Percentiles rank a stretch among this genome's conserved stretches.
Evolutionary conservation across 30 jellyfish, hydroid and myxozoan species (phyloP).

Genomic region (Mastigias papua): DNA sequence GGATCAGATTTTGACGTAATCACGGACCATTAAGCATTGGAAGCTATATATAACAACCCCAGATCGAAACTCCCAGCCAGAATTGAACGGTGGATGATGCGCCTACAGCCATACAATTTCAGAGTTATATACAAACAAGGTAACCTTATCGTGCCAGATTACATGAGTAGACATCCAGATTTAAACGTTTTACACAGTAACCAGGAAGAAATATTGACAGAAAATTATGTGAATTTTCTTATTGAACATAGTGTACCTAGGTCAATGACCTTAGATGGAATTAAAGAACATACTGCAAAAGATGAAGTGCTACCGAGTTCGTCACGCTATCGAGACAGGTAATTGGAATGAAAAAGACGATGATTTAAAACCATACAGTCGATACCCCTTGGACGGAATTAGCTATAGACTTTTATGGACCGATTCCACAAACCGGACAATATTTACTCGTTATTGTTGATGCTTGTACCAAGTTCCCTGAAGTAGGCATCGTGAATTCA

Average conservation of each 20-base stretch:
- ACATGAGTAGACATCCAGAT: slow-evolving; percentile 64
- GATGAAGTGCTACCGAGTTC: slow-evolving; percentile 3
- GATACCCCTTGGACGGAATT: slow-evolving; percentile 51
- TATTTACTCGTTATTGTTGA: slow-evolving; percentile 41
- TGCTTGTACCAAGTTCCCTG: slow-evolving; percentile 39
- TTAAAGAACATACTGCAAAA: not conserved
- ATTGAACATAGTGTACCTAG: slow-evolving; percentile 2
- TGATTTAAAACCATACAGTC: slow-evolving; percentile 12
- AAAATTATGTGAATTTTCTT: not conserved
- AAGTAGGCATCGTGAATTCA: slow-evolving; percentile 45
- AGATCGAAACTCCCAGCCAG: slow-evolving; percentile 29
- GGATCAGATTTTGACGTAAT: slow-evolving; percentile 41
- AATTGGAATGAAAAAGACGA: not conserved
- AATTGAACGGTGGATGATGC: slow-evolving; percentile 7
- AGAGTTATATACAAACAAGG: slow-evolving; percentile 25
- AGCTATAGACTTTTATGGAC: slow-evolving; percentile 49
- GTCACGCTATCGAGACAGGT: slow-evolving; percentile 11
- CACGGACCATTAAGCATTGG: slow-evolving; percentile 59
- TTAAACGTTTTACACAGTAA: not conserved
- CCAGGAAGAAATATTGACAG: not conserved
- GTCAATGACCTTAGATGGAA: not conserved
- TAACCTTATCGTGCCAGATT: slow-evolving; percentile 14
- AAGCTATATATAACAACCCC: slow-evolving; percentile 26
- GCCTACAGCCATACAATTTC: slow-evolving; percentile 61
- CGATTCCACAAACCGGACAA: slow-evolving; percentile 40